phyloP scores from a whole-genome alignment of 2,888 invertebrate species.

The Chymomyza amoena region DNA sequence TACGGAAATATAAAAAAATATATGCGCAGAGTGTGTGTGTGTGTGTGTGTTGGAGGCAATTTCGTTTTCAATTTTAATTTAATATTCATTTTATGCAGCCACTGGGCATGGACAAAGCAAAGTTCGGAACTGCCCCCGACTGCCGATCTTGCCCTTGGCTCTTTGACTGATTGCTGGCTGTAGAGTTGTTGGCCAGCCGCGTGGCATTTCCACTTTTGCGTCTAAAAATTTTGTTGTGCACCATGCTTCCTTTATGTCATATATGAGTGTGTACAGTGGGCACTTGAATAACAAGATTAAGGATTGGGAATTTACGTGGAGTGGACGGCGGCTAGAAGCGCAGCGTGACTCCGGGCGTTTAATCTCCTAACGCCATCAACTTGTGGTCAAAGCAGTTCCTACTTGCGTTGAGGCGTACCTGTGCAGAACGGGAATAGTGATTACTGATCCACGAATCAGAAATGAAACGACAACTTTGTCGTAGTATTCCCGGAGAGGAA shows the following conservation, averaged over 20 bases:
- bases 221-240: slow-evolving; percentile 64
- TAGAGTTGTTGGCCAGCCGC: not conserved
- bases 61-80: slow-evolving; percentile 70
- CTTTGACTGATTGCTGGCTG: slow-evolving; percentile 4
- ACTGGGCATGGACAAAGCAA: slow-evolving; percentile 20
- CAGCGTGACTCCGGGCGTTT: too few species aligned
- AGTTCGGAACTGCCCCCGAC: not conserved
- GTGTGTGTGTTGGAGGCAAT: slow-evolving; percentile 38
- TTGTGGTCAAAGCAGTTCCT: too few species aligned
- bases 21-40: not conserved
- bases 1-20: not conserved
- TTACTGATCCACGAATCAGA: too few species aligned
- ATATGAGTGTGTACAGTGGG: slow-evolving; percentile 9
- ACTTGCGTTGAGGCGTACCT: too few species aligned
- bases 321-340: too few species aligned
- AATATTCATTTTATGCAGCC: slow-evolving; percentile 70
- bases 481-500: too few species aligned
- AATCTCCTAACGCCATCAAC: too few species aligned
- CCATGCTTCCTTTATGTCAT: slow-evolving; percentile 43
- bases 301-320: not conserved
- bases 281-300: not conserved
- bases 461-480: too few species aligned
- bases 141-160: not conserved
- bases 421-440: too few species aligned
- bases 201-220: not conserved